phyloP scores from a whole-genome alignment of 2,888 invertebrate genomes.

The Agrotis ipsilon region DNA sequence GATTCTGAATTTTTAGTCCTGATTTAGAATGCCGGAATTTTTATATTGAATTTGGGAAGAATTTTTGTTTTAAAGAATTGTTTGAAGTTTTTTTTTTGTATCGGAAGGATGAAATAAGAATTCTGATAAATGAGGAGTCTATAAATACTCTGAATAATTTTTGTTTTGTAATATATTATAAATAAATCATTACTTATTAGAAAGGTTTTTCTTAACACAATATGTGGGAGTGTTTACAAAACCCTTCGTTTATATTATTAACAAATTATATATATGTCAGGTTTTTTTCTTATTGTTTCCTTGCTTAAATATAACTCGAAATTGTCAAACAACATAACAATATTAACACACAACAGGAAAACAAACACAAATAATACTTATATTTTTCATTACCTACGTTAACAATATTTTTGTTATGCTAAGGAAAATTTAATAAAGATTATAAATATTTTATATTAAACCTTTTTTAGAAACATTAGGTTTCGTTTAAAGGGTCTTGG shows the following conservation, averaged over 20 bases:
- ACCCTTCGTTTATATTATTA: conserved; percentile 7
- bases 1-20: conserved; percentile 39
- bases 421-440: conserved; percentile 12
- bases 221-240: neutral
- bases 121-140: neutral
- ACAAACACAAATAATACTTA: neutral
- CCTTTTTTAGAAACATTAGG: conserved; percentile 30
- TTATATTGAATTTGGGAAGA: conserved; percentile 36
- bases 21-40: conserved; percentile 29
- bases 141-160: conserved; percentile 4
- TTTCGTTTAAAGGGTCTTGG: conserved; percentile 32
- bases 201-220: conserved; percentile 2
- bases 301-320: neutral
- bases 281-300: conserved; percentile 21
- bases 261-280: neutral
- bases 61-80: conserved; percentile 6
- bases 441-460: conserved; percentile 22
- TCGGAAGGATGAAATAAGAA: neutral
- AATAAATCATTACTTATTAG: neutral
- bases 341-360: neutral
- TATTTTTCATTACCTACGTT: neutral
- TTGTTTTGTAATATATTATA: neutral
- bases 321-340: conserved; percentile 12
- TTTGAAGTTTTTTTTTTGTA: neutral
- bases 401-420: conserved; percentile 13